Evolutionary conservation across 2,113 vertebrate genomes (phyloP).

Genomic region (Rhodinocichla rosea): DNA sequence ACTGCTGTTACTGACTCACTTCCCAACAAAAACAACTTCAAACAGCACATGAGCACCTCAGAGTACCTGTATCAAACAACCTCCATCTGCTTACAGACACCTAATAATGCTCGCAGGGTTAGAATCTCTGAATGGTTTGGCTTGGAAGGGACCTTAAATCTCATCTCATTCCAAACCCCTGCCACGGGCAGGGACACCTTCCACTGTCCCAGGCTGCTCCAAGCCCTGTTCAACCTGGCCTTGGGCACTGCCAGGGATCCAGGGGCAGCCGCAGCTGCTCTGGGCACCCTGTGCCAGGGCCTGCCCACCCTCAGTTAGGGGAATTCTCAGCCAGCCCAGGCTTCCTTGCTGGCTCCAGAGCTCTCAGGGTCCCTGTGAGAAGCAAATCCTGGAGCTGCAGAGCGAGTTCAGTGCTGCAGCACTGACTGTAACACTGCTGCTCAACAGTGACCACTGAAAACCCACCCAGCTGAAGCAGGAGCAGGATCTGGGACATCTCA

Average conservation of each 20-base stretch:
- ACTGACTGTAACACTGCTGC: fast-evolving
- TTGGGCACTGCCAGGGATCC: not conserved
- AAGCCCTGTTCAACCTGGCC: fast-evolving
- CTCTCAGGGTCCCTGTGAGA: not conserved
- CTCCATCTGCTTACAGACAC: not conserved
- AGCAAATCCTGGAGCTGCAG: not conserved
- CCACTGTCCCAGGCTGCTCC: not conserved
- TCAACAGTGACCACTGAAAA: not conserved
- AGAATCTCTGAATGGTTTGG: not conserved
- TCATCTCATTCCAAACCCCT: not conserved
- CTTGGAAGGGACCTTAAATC: not conserved
- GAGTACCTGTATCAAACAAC: not conserved
- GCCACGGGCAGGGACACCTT: not conserved
- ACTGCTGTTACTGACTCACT: not conserved
- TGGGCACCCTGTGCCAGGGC: not conserved
- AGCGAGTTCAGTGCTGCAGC: fast-evolving
- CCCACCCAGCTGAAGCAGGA: not conserved
- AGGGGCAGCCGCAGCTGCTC: not conserved
- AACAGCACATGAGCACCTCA: not conserved
- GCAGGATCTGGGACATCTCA: not conserved
- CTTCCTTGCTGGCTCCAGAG: not conserved
- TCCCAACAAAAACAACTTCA: not conserved
- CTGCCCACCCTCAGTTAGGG: not conserved
- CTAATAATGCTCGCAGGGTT: not conserved
- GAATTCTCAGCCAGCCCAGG: not conserved